Conservation (phyloP, 2,888 invertebrate genomes). For the Heliconius aoede region DNA sequence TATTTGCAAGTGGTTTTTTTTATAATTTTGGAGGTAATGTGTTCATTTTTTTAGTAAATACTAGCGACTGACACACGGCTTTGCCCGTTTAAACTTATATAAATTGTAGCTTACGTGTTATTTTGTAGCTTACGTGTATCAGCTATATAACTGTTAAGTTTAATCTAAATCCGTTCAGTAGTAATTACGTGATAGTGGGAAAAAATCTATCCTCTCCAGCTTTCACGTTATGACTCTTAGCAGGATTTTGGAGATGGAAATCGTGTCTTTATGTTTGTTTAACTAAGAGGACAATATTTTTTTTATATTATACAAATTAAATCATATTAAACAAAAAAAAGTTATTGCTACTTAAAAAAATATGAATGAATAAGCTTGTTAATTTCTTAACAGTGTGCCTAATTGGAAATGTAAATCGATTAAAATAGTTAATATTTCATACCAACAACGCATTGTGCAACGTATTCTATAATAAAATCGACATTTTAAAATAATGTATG, state of each 20-base stretch:
- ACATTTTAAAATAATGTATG: slow-evolving; percentile 4
- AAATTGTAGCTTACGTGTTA: no score
- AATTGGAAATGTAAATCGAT: slow-evolving; percentile 14
- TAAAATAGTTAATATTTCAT: background rate
- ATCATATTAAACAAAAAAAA: background rate
- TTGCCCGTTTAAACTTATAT: no score
- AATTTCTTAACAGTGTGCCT: background rate
- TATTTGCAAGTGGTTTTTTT: slow-evolving; percentile 10
- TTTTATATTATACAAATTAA: no score
- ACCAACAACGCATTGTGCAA: background rate
- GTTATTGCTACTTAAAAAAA: background rate
- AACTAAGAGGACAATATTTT: no score
- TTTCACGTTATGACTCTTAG: no score
- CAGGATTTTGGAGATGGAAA: no score
- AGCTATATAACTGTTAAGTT: no score
- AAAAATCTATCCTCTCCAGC: no score
- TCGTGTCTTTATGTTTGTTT: background rate
- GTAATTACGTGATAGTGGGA: no score
- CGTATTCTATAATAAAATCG: background rate
- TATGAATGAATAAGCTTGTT: background rate
- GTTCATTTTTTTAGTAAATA: background rate
- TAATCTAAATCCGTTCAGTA: no score
- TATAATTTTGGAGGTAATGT: background rate
- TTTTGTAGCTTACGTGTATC: no score
- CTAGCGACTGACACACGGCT: no score